Conservation (phyloP, 2,113 vertebrate genomes). For the Chaenogobius annularis region DNA sequence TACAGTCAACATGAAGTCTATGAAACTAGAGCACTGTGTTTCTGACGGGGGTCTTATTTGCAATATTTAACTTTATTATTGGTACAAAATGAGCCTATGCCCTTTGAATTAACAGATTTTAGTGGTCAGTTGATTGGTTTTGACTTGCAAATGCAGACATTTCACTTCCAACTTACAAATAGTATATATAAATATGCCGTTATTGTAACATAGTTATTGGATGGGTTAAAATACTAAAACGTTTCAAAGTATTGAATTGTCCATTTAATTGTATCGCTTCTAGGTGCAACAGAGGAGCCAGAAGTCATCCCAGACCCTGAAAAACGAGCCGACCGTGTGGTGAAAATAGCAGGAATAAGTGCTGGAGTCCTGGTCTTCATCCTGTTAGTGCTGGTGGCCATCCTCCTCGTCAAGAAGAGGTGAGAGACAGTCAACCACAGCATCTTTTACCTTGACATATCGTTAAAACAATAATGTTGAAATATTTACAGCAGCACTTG, state of each 20-base stretch:
- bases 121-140: background rate
- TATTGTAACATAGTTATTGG: background rate
- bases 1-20: constrained; percentile 10
- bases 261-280: constrained; percentile 45
- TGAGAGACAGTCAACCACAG: constrained; percentile 68
- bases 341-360: constrained; percentile 98
- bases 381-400: constrained; percentile 91
- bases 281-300: constrained; percentile 95
- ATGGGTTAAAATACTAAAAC: background rate
- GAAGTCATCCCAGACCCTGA: constrained; percentile 95
- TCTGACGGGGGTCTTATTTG: too few relatives aligned
- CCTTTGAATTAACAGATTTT: too few relatives aligned
- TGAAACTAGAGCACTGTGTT: background rate
- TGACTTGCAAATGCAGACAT: background rate
- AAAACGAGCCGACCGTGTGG: constrained; percentile 94
- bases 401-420: constrained; percentile 97
- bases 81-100: too few relatives aligned
- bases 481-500: background rate
- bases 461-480: background rate
- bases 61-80: too few relatives aligned
- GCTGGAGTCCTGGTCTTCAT: constrained; percentile 94
- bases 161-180: background rate
- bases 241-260: background rate
- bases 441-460: background rate
- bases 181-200: background rate